These are phyloP conservation scores for Phalangium opilio DNA, from an alignment of 2,888 invertebrate species.

Conservation along the genomic window DNA sequence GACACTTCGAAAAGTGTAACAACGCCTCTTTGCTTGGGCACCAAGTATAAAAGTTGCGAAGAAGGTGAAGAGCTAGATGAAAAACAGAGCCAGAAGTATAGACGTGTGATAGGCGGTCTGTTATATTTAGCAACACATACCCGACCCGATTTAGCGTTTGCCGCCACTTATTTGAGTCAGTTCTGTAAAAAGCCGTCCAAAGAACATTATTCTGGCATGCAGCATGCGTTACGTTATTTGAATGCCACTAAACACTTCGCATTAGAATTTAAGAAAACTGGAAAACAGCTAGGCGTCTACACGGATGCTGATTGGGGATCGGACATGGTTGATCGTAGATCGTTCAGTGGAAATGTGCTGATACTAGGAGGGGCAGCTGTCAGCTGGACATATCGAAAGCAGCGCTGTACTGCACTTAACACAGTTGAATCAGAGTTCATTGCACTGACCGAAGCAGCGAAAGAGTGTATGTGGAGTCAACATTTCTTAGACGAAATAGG, in stretches of 20 bases:
- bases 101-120: constrained; percentile 6
- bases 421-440: constrained; percentile 13
- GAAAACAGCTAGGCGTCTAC: constrained; percentile 17
- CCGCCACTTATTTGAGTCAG: constrained; percentile 5
- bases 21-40: neutral
- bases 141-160: constrained; percentile 5
- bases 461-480: no score
- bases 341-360: constrained; percentile 18
- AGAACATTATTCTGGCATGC: constrained; percentile 5
- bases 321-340: constrained; percentile 23
- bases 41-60: no score
- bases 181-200: constrained; percentile 2
- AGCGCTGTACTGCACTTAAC: constrained; percentile 8
- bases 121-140: constrained; percentile 6
- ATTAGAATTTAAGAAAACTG: constrained; percentile 5
- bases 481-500: no score
- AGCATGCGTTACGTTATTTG: constrained; percentile 9
- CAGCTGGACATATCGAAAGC: constrained; percentile 9
- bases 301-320: constrained; percentile 26
- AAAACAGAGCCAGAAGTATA: neutral
- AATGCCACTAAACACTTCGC: constrained; percentile 2
- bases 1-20: neutral
- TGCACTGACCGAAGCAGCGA: neutral
- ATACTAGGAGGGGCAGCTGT: constrained; percentile 6
- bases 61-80: no score